Conservation (phyloP, 1,140 invertebrate species). For the Hypsibius dujardini region DNA sequence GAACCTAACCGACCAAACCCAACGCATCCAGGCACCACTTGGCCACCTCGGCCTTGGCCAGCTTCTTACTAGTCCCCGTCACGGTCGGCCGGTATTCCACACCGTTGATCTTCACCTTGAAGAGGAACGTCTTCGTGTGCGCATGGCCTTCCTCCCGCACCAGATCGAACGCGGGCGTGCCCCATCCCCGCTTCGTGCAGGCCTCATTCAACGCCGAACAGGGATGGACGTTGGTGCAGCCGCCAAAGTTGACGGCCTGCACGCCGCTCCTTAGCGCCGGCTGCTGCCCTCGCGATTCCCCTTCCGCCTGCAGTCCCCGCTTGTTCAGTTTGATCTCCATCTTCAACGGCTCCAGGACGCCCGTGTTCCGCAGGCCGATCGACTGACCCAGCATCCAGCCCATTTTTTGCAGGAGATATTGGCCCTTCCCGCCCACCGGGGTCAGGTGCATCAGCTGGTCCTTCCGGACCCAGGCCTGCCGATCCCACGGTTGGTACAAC, state of each 20-base stretch:
- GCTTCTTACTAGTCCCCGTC: constrained; percentile 75
- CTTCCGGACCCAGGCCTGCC: constrained; percentile 32
- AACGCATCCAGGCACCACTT: constrained; percentile 62
- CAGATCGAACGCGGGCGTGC: constrained; percentile 64
- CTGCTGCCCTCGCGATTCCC: constrained; percentile 21
- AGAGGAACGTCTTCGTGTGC: constrained; percentile 74
- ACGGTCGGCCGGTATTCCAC: constrained; percentile 68
- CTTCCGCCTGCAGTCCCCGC: constrained; percentile 42
- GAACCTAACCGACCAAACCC: constrained; percentile 38
- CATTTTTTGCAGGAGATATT: constrained; percentile 91
- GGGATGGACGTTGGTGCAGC: constrained; percentile 47
- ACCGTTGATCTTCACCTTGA: constrained; percentile 65
- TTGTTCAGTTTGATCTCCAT: constrained; percentile 85
- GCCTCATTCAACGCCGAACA: constrained; percentile 80
- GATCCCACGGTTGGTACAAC: constrained; percentile 16
- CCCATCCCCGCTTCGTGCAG: constrained; percentile 66
- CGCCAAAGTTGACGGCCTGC: constrained; percentile 8
- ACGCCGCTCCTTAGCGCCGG: constrained; percentile 10
- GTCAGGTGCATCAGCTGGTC: constrained; percentile 65
- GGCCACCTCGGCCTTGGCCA: constrained; percentile 78
- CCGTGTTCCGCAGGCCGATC: constrained; percentile 80
- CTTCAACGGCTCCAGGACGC: constrained; percentile 62
- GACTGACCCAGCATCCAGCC: constrained; percentile 90
- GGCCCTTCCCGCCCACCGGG: constrained; percentile 80
- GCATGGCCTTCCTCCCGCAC: constrained; percentile 74